These are phyloP conservation scores for Lasioglossum vierecki DNA, from an alignment of 2,888 invertebrate genomes.

Conservation along the genomic window DNA sequence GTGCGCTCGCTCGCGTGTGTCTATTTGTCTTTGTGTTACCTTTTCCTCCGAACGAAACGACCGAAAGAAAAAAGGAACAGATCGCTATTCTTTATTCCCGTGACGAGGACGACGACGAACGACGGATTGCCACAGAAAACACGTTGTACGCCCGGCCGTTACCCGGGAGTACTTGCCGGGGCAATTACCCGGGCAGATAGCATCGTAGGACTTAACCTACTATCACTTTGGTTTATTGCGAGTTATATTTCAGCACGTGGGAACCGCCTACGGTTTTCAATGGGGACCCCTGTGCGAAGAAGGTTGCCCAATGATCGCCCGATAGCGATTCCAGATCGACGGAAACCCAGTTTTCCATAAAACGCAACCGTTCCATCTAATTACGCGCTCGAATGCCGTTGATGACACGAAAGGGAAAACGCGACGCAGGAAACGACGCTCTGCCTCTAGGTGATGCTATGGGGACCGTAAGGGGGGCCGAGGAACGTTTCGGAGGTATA, in stretches of 20 bases:
- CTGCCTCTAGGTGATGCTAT: background rate
- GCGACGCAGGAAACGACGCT: slow-evolving; percentile 33
- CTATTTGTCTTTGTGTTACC: background rate
- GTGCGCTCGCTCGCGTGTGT: background rate
- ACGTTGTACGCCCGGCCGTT: slow-evolving; percentile 50
- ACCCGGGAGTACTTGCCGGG: slow-evolving; percentile 64
- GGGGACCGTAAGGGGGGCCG: background rate
- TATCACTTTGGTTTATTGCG: slow-evolving; percentile 82
- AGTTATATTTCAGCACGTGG: slow-evolving; percentile 82
- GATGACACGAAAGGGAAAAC: slow-evolving; percentile 62
- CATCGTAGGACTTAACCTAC: slow-evolving; percentile 82
- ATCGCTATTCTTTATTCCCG: slow-evolving; percentile 68
- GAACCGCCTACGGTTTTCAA: slow-evolving; percentile 78
- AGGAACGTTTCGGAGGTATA: slow-evolving; percentile 37
- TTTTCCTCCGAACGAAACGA: slow-evolving; percentile 42
- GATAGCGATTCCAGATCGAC: slow-evolving; percentile 80
- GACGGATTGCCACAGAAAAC: slow-evolving; percentile 73
- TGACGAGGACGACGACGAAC: slow-evolving; percentile 61
- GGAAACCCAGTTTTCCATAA: slow-evolving; percentile 82
- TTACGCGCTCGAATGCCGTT: slow-evolving; percentile 67
- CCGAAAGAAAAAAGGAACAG: slow-evolving; percentile 61
- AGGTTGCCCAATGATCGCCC: slow-evolving; percentile 82
- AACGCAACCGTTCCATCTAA: slow-evolving; percentile 71
- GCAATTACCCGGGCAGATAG: slow-evolving; percentile 80
- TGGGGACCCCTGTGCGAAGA: slow-evolving; percentile 78